Evolutionary conservation across 2,113 vertebrate genomes (phyloP), one percentile per base, ranked within the genome.

Genomic region (Seriola rivoliana): DNA sequence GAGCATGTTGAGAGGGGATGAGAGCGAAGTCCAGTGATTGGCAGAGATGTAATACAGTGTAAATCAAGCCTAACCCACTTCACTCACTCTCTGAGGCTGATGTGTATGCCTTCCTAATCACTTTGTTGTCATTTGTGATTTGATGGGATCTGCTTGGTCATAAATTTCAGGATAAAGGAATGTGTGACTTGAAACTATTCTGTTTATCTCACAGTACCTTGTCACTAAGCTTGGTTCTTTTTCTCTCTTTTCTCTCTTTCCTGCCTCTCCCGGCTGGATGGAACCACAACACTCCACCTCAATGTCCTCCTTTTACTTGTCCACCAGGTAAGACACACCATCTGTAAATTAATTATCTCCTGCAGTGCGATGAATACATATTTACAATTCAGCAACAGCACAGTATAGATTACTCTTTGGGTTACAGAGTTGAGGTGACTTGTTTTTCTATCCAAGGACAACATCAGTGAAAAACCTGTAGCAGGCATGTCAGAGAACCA

Each of bases 271-370:
- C 67, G 21, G 23, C 16, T 78, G 72, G 67, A 78, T 83, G 88
- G 71, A 90, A 75, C 66, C 48, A 34, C 44, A 17, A 72, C 75
- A 63, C 9, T 25, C 72, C 21, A 36, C 36, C 23, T 55, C 38
- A n/a, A 75, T 48, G 21, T 34, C 3, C 46, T 60, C 11, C 25
- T 50, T 69, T 21, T 23, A 54, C 46, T 19, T n/a, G 3, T 71
- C 65, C 38, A 68, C 58, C 88, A 95, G 94, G 93, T 93, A 91
- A 94, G 86, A 79, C 5, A 67, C 64, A 52, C 10, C 14, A 48
- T 8, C 36, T 60, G 8, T 46, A 44, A 25, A 57, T 59, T 11
- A 19, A 9, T 29, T 3, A 16, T 44, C 34, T 17, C 4, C 57
- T 8, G n/a, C 38, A 5, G 36, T 29, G 23, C 52, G 5, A 23